Evolutionary conservation across 2,797 vertebrate genomes (phyloP).

Genomic region (Xenopus petersii): DNA sequence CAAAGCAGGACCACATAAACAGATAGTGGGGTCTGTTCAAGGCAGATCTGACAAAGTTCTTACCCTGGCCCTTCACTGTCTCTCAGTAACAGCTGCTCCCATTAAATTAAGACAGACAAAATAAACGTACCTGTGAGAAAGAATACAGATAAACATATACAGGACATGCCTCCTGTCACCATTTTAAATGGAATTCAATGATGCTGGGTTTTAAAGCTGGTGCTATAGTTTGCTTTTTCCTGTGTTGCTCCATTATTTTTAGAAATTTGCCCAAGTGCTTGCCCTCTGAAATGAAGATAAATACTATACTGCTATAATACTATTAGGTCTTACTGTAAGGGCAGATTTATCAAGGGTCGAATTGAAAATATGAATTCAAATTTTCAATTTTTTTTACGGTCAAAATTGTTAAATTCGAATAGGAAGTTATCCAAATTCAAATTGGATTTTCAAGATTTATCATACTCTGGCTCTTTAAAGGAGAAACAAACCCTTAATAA

Average conservation of each 20-base stretch:
- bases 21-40: conserved; percentile 74
- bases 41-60: conserved; percentile 85
- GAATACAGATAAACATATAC: conserved; percentile 89
- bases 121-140: conserved; percentile 94
- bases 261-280: neutral
- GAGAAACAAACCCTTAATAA: too few species aligned
- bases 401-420: too few species aligned
- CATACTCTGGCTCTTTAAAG: too few species aligned
- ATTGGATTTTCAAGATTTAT: too few species aligned
- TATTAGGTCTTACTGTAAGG: too few species aligned
- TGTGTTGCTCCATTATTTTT: neutral
- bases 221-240: too few species aligned
- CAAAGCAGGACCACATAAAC: conserved; percentile 79
- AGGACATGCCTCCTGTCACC: conserved; percentile 51
- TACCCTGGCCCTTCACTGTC: conserved; percentile 93
- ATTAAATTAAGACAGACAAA: conserved; percentile 97
- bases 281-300: neutral
- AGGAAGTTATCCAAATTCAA: too few species aligned
- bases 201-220: too few species aligned
- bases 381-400: too few species aligned
- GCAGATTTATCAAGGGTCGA: too few species aligned
- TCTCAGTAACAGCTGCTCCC: conserved; percentile 86
- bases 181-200: neutral
- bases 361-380: too few species aligned
- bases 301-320: neutral